Evolutionary conservation across 1,140 invertebrate genomes (phyloP).

Genomic region (Stegodyphus mimosarum): DNA sequence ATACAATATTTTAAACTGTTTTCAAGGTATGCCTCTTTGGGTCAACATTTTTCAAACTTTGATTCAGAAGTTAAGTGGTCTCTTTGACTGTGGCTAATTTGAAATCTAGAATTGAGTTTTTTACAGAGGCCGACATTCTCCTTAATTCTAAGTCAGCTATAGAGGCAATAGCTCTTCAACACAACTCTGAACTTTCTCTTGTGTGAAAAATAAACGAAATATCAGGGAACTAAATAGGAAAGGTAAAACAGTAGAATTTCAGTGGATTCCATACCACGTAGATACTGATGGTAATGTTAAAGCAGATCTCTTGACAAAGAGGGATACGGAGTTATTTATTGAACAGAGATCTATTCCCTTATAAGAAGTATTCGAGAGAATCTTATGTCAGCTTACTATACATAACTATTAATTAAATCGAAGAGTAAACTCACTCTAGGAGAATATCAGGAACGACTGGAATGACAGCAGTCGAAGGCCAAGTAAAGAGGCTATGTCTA

Average conservation of each 20-base stretch:
- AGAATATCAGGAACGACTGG: too few species aligned
- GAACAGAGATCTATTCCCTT: too few species aligned
- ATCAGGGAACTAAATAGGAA: background rate
- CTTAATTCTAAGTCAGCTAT: background rate
- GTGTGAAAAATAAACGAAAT: background rate
- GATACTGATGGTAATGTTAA: too few species aligned
- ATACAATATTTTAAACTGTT: background rate
- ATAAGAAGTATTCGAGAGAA: too few species aligned
- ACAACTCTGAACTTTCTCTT: background rate
- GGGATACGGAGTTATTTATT: too few species aligned
- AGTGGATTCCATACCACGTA: too few species aligned
- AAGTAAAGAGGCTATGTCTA: background rate
- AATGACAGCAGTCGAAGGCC: too few species aligned
- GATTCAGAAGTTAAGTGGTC: background rate
- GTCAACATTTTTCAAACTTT: background rate
- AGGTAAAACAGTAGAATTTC: background rate
- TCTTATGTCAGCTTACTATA: too few species aligned
- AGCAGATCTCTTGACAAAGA: too few species aligned
- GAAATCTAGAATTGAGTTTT: background rate
- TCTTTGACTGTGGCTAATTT: background rate
- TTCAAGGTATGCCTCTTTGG: background rate
- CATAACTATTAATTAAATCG: too few species aligned
- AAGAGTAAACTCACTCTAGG: too few species aligned
- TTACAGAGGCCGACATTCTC: too few species aligned
- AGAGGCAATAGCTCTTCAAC: background rate